Evolutionary conservation across 2,888 invertebrate genomes (phyloP), one percentile per base, ranked within the genome.

Genomic region (Caradrina clavipalpis): DNA sequence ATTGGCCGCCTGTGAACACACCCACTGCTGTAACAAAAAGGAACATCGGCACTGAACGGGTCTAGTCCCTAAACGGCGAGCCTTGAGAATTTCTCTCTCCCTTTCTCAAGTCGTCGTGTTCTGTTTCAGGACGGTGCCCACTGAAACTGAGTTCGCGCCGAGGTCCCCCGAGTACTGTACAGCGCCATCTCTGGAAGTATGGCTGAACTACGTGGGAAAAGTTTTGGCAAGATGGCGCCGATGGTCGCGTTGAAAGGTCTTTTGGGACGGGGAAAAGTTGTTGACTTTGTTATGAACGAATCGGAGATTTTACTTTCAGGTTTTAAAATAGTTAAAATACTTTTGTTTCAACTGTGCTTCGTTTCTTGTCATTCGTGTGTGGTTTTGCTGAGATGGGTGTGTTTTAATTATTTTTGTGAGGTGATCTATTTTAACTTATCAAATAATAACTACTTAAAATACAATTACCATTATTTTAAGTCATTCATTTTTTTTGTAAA

Each of bases 11-110:
- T 58, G 70, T 82, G 86, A 82, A 91, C 89, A 95, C 95, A 90
- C 96, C 96, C 91, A 94, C 90, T 81, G 65, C 79, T 80, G 83
- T 88, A 84, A 90, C 91, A 93, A 94, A 94, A 95, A 94, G 90
- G 93, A 93, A 92, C 81, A 87, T 87, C 89, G 86, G 86, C 86
- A 82, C 81, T 81, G 73, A 81, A 72, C 80, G 69, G 61, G 86
- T 80, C 83, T 69, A 80, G 88, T 93, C 92, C 92, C 92, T 85
- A 86, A 89, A 90, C 86, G 87, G 86, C 77, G 94, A 94, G 92
- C 93, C 94, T 94, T 94, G 95, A 95, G 95, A 96, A 93, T 93
- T 94, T 84, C 81, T 92, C 94, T 93, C 90, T 96, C 95, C 92
- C 95, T 95, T 94, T 95, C 96, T 95, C 87, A 89, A 90, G 89